Evolutionary conservation across 2,888 invertebrate species (phyloP).

Genomic region (Nemoura dubitans): DNA sequence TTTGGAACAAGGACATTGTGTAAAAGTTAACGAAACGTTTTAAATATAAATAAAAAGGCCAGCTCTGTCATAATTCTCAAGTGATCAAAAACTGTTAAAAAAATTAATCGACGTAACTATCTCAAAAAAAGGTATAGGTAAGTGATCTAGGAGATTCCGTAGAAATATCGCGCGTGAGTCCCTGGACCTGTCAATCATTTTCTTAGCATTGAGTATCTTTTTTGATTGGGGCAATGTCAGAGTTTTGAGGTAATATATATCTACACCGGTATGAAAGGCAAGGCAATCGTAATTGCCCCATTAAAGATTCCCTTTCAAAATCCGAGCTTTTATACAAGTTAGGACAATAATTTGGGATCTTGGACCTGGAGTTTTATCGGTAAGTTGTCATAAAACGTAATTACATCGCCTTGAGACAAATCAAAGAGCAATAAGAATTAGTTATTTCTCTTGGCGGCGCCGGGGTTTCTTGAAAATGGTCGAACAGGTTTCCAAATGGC

Average conservation of each 20-base stretch:
- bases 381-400: conserved; percentile 7
- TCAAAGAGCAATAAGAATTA: conserved; percentile 3
- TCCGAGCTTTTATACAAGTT: neutral
- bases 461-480: neutral
- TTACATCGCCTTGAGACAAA: neutral
- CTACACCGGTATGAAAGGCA: neutral
- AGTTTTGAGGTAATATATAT: neutral
- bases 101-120: too few relatives aligned
- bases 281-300: neutral
- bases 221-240: neutral
- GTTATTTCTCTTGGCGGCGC: neutral
- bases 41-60: too few relatives aligned
- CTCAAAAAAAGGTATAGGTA: too few relatives aligned
- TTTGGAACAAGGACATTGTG: too few relatives aligned
- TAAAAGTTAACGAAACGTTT: too few relatives aligned
- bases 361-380: neutral
- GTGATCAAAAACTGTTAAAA: too few relatives aligned
- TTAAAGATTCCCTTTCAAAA: conserved; percentile 25
- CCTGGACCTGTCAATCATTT: neutral
- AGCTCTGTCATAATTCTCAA: too few relatives aligned
- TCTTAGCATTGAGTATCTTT: neutral
- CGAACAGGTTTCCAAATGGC: neutral
- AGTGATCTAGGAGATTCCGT: too few relatives aligned
- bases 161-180: too few relatives aligned
- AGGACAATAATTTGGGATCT: neutral